Conservation (phyloP, 2,888 invertebrate genomes). For the Ectemnius continuus region DNA sequence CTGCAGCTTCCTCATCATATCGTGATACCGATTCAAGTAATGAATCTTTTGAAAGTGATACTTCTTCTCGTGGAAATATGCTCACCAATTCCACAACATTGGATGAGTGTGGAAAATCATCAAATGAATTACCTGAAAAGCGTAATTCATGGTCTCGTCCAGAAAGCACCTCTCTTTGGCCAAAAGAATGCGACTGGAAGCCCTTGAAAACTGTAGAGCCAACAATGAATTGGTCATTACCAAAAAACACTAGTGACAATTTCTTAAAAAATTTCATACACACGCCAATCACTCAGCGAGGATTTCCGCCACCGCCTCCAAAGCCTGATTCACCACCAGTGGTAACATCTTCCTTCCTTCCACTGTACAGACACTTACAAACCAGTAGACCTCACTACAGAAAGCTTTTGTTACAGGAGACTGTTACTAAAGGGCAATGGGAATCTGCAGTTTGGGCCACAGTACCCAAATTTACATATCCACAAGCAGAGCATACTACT, state of each 20-base stretch:
- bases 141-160: slow-evolving; percentile 61
- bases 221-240: slow-evolving; percentile 64
- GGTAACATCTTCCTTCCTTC: slow-evolving; percentile 58
- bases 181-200: slow-evolving; percentile 66
- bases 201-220: slow-evolving; percentile 46
- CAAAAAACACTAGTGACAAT: slow-evolving; percentile 61
- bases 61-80: slow-evolving; percentile 53
- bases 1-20: slow-evolving; percentile 65
- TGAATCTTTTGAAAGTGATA: slow-evolving; percentile 71
- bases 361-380: not conserved
- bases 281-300: slow-evolving; percentile 55
- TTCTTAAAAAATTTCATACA: slow-evolving; percentile 68
- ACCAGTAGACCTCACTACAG: not conserved
- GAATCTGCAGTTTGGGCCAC: slow-evolving; percentile 74
- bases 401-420: slow-evolving; percentile 35
- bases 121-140: slow-evolving; percentile 23
- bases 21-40: slow-evolving; percentile 73
- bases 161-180: slow-evolving; percentile 56
- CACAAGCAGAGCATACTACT: slow-evolving; percentile 62
- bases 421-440: slow-evolving; percentile 60
- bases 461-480: slow-evolving; percentile 68
- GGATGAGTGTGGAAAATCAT: slow-evolving; percentile 63
- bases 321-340: slow-evolving; percentile 79
- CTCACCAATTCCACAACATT: slow-evolving; percentile 51
- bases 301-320: slow-evolving; percentile 72